Percentiles rank a stretch among this genome's conserved stretches.
Evolutionary conservation across 2,888 invertebrate species (phyloP).

Genomic region (Tortricodes alternella): DNA sequence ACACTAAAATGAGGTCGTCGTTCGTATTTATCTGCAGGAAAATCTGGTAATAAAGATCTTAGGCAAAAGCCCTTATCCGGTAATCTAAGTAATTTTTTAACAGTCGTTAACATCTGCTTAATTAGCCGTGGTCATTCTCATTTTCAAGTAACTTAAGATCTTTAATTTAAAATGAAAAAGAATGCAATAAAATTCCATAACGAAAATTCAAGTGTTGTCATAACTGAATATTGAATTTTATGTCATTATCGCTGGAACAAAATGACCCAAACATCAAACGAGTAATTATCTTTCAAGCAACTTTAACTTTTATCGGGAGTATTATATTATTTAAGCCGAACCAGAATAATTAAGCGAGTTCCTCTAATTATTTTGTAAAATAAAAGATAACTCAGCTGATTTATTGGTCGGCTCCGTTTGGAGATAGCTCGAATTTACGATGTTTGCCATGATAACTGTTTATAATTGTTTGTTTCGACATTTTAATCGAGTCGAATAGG

Average conservation of each 20-base stretch:
- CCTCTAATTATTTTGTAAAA: constrained; percentile 73
- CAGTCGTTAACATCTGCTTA: no score
- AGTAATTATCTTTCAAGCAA: constrained; percentile 34
- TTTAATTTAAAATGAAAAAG: no score
- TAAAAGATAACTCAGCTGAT: constrained; percentile 67
- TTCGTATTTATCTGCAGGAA: no score
- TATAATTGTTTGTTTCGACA: constrained; percentile 58
- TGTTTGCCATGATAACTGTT: constrained; percentile 62
- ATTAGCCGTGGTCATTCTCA: no score
- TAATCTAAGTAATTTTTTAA: no score
- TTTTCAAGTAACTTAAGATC: no score
- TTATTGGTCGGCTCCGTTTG: constrained; percentile 59
- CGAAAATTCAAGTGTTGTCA: no score
- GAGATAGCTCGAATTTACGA: constrained; percentile 71
- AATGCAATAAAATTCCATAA: no score
- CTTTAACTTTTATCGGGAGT: constrained; percentile 32
- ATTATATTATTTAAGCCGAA: constrained; percentile 38
- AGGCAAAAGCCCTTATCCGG: no score
- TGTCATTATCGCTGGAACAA: not conserved
- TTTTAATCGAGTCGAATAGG: constrained; percentile 44
- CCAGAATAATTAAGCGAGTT: constrained; percentile 70
- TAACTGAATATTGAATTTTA: no score
- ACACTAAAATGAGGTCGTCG: no score
- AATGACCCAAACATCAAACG: constrained; percentile 12
- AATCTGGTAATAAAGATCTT: no score